These are phyloP conservation scores for Sterrhoptilus dennistouni DNA, from an alignment of 2,113 vertebrate species.

Conservation along the genomic window DNA sequence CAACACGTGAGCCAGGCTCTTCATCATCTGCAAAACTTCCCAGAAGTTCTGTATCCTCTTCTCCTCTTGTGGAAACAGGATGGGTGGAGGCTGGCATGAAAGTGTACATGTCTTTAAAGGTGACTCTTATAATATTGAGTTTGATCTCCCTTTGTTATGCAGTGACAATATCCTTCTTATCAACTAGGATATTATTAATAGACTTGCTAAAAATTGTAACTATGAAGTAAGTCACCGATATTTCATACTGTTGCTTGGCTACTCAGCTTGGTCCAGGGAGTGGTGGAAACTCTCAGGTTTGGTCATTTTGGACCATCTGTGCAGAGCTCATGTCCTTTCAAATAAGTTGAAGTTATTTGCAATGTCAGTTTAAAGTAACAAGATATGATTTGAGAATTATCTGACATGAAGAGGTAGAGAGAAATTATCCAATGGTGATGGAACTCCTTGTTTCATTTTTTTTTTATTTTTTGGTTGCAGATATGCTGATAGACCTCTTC, in stretches of 20 bases:
- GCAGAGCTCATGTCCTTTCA: not conserved
- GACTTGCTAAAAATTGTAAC: not conserved
- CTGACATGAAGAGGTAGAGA: not conserved
- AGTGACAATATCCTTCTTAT: not conserved
- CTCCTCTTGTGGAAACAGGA: not conserved
- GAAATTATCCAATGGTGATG: not conserved
- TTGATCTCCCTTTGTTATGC: not conserved
- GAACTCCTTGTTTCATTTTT: not conserved
- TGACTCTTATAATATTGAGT: not conserved
- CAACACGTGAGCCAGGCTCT: not conserved
- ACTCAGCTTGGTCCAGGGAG: not conserved
- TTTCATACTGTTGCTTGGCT: not conserved
- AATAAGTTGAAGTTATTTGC: not conserved
- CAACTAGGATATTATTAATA: not conserved
- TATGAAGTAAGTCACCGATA: not conserved
- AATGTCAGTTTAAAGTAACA: not conserved
- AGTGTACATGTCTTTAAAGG: not conserved
- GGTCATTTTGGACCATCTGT: not conserved
- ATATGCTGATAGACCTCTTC: not conserved
- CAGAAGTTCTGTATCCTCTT: not conserved
- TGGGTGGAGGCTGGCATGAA: not conserved
- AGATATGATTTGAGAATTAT: not conserved
- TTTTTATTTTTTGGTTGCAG: not conserved
- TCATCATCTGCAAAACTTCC: not conserved
- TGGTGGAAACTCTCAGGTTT: not conserved